Evolutionary conservation across 2,888 invertebrate genomes (phyloP).

Genomic region (Pemphredon lugubris): DNA sequence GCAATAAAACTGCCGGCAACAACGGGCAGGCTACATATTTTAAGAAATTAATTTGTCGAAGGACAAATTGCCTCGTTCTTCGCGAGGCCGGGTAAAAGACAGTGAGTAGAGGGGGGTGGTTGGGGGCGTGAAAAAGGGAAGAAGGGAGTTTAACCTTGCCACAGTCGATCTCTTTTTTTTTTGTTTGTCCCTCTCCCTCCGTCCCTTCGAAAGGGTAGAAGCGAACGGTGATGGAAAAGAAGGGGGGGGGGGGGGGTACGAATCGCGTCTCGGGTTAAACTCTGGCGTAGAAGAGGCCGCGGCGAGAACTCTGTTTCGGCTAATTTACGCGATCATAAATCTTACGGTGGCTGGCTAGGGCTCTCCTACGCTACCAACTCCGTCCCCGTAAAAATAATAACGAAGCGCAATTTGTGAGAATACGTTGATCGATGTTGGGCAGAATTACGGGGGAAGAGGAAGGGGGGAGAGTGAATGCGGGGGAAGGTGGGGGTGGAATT

Average conservation of each 20-base stretch:
- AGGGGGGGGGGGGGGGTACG: constrained; percentile 2
- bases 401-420: constrained; percentile 43
- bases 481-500: too few relatives aligned
- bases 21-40: constrained; percentile 64
- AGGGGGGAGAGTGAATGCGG: too few relatives aligned
- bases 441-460: neutral
- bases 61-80: constrained; percentile 68
- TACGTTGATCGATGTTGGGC: constrained; percentile 24
- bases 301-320: constrained; percentile 65
- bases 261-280: constrained; percentile 20
- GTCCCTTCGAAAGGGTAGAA: constrained; percentile 49
- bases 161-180: constrained; percentile 21
- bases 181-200: constrained; percentile 11
- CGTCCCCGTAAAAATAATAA: constrained; percentile 52
- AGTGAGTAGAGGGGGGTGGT: neutral
- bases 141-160: constrained; percentile 47
- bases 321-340: constrained; percentile 75
- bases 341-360: constrained; percentile 41
- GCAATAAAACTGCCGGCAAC: constrained; percentile 68
- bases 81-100: constrained; percentile 39
- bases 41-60: constrained; percentile 72
- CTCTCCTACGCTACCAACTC: constrained; percentile 5
- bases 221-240: constrained; percentile 4
- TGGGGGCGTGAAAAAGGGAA: neutral
- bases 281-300: constrained; percentile 6